Conservation (phyloP, 2,888 invertebrate species). For the Ceraclea dissimilis region DNA sequence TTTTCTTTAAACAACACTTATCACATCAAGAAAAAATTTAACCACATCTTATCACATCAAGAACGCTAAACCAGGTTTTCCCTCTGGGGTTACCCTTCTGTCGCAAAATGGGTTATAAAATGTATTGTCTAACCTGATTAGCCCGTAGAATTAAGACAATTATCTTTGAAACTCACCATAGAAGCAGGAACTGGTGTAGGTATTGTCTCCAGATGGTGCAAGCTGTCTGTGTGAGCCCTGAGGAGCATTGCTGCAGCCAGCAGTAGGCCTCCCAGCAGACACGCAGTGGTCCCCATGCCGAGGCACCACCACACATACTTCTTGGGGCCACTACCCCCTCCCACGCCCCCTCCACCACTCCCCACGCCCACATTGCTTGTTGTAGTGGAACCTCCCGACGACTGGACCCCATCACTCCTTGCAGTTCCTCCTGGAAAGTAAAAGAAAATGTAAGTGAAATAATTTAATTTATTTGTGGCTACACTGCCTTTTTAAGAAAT, state of each 20-base stretch:
- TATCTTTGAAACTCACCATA: conserved; percentile 72
- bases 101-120: too few relatives aligned
- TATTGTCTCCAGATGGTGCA: conserved; percentile 80
- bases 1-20: too few relatives aligned
- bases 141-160: too few relatives aligned
- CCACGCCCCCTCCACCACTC: conserved; percentile 24
- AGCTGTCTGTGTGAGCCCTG: conserved; percentile 68
- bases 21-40: too few relatives aligned
- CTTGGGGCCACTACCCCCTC: conserved; percentile 46
- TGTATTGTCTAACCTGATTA: too few relatives aligned
- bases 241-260: conserved; percentile 74
- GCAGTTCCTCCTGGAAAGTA: conserved; percentile 3
- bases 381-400: conserved; percentile 7
- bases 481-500: too few relatives aligned
- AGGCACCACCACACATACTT: conserved; percentile 81
- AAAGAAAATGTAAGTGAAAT: background rate
- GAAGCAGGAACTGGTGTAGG: conserved; percentile 91
- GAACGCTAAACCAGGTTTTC: too few relatives aligned
- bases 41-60: too few relatives aligned
- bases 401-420: background rate
- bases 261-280: conserved; percentile 68
- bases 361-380: background rate
- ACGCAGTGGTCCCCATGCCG: conserved; percentile 71
- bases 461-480: too few relatives aligned
- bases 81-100: too few relatives aligned